Base-by-base conservation (phyloP, 2,888 invertebrate genomes). In the Megalurothrips usitatus region DNA sequence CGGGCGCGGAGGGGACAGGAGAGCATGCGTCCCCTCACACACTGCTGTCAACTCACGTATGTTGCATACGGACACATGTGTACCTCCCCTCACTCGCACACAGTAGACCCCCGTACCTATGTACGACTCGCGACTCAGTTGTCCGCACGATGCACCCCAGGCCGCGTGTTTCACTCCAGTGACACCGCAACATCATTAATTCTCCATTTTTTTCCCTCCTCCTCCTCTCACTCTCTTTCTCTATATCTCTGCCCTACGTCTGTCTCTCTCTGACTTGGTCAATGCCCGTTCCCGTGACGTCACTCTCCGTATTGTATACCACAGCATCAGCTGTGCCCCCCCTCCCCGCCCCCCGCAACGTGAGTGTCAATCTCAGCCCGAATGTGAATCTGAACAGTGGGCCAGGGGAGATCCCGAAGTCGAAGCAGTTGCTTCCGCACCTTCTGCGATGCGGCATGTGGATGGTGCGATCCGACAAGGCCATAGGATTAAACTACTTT, bases 241-340 rank as follows among this genome's bases (percentile, higher is more conserved):
- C 34, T 43, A n/a, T 43, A 17, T 19, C 58, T 6, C 58, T 0
- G 19, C 14, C 17, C 58, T 52, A n/a, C n/a, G 58, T 58, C 58
- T 58, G 19, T 58, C 17, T 58, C 58, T 17, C 58, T 58, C 58
- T 26, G 68, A 26, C 68, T 26, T 75, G 68, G 68, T 75, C 68
- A 75, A 75, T 26, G 68, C 58, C 58, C 58, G 68, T n/a, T n/a
- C n/a, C n/a, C 68, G 68, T 75, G 68, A 75, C 68, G 68, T 75
- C 68, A 75, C 68, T 10, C 19, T 58, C 58, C 58, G 58, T 58
- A 58, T 58, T 58, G 58, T 58, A 58, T 58, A 17, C 58, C 58
- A n/a, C 6, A 14, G 58, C 58, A 58, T 58, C 17, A 10, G 58
- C 58, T 17, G 19, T 52, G 49, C 52, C 14, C 52, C 14, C 52